Base-by-base conservation (phyloP, 1,140 invertebrate genomes). In the Drosophila repletoides region DNA sequence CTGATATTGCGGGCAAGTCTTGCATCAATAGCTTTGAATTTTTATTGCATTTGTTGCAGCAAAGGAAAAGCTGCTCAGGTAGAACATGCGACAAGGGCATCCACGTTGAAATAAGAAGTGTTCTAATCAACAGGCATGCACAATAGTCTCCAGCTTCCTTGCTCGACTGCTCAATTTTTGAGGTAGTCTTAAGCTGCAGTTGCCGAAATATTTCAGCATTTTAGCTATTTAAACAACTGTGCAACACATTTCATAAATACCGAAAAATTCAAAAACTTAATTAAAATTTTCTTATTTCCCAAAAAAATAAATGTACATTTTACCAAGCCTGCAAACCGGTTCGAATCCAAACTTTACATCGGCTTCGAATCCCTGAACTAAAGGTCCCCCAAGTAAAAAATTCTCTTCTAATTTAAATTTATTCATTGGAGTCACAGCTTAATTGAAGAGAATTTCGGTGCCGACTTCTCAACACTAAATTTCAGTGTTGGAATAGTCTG, bases 1-100 rank as follows among this genome's bases (percentile, higher is more conserved):
- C 7, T 36, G 41, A 3, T 22, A 31, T 19, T 38, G 60, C 41
- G 22, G 38, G 24, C 53, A 71, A 67, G 53, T 71, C 67, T 65
- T 63, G 76, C 76, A 59, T 76, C 72, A 67, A 81, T 81, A 76
- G 83, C 58, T 65, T 65, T 29, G 29, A 48, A 64, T 53, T 64
- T 83, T 81, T 76, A 75, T 68, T 51, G 46, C 56, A 59, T 17
- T 12, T 43, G 41, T 3, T 10, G 34, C 21, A 46, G 43, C 22
- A 26, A 12, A 9, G 17, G 17, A 43, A 64, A 58, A 43, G 49
- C 9, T n/a, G n/a, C n/a, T n/a, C n/a, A n/a, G 2, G 6, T 10
- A 29, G 10, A 17, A 31, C 21, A 46, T 33, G 46, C n/a, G 40
- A 24, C 19, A 24, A 15, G 26, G 14, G 26, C 17, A 10, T 19